A percentile compares a stretch with the other conserved stretches of the same genome.
Evolutionary conservation across 2,113 vertebrate species (phyloP).

Genomic region (human (Homo sapiens)): GRCh38 chr3:46883501-46884000

Average conservation of each 20-base stretch:
- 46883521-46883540: slow-evolving; percentile 82
- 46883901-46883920: not conserved
- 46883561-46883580: slow-evolving; percentile 90
- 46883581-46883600: slow-evolving; percentile 91
- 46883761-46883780: not conserved
- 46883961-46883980: not conserved
- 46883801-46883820: not conserved
- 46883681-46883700: not conserved
- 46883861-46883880: slow-evolving; percentile 8
- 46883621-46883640: slow-evolving; percentile 93
- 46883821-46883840: slow-evolving; percentile 2
- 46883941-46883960: not conserved
- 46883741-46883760: not conserved
- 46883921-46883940: slow-evolving; percentile 15
- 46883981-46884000: not conserved
- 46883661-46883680: not conserved
- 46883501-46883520: slow-evolving; percentile 72
- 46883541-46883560: slow-evolving; percentile 85
- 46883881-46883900: not conserved
- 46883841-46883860: slow-evolving; percentile 26
- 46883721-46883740: not conserved
- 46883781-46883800: not conserved
- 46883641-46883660: not conserved
- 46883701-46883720: not conserved
- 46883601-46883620: slow-evolving; percentile 87